Percentiles rank a stretch among this genome's conserved stretches.
Conservation (phyloP, 2,797 vertebrate genomes). For the Cuculus canorus region DNA sequence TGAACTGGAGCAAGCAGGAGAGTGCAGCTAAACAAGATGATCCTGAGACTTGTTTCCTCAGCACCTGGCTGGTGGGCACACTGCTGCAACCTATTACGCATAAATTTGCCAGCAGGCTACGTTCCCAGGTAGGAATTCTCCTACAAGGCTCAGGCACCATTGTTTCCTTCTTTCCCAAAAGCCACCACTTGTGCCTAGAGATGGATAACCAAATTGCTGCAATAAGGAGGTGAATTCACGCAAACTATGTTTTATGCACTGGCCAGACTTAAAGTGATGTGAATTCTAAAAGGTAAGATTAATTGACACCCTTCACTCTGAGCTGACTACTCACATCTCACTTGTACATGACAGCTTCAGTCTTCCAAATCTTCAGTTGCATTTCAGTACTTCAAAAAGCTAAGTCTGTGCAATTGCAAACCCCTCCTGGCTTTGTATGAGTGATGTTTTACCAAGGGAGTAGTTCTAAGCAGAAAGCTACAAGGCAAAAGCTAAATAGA, state of each 20-base stretch:
- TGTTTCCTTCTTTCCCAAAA: background rate
- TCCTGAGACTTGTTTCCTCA: too few species aligned
- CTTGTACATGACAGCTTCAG: background rate
- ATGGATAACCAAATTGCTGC: background rate
- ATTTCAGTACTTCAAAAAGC: background rate
- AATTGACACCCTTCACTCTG: background rate
- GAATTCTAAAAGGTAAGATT: background rate
- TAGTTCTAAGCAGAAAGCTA: background rate
- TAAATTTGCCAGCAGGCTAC: background rate
- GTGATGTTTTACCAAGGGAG: background rate
- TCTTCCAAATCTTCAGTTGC: background rate
- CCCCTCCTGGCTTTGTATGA: background rate
- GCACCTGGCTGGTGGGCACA: background rate
- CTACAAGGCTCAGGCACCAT: background rate
- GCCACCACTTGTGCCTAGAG: background rate
- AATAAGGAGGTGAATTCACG: background rate
- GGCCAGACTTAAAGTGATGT: background rate
- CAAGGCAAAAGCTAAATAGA: background rate
- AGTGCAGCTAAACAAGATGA: rapidly evolving
- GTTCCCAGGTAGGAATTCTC: background rate
- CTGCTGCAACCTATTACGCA: background rate
- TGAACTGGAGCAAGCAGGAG: background rate
- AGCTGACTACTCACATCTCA: background rate
- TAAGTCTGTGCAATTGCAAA: background rate
- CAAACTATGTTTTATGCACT: background rate